These are phyloP conservation scores for Phaonia tiefii DNA, from an alignment of 2,888 invertebrate genomes.

Conservation along the genomic window DNA sequence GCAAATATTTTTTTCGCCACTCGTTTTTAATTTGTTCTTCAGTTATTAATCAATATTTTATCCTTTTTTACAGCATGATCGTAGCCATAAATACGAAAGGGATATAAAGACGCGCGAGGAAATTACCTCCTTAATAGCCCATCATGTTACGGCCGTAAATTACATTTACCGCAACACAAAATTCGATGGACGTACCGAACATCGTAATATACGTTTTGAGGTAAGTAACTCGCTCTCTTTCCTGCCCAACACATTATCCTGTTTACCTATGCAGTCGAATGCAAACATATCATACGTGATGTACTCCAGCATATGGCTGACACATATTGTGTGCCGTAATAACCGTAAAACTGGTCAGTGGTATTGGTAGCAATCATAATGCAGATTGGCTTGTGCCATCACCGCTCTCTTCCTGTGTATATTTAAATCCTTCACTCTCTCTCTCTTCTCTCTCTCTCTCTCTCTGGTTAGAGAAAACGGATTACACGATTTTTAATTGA, in stretches of 20 bases:
- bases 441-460: too few relatives aligned
- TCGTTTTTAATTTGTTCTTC: conserved; percentile 34
- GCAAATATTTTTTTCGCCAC: conserved; percentile 4
- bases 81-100: conserved; percentile 85
- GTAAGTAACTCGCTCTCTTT: conserved; percentile 81
- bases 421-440: neutral
- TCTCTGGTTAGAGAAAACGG: conserved; percentile 45
- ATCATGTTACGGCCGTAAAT: conserved; percentile 99
- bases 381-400: conserved; percentile 17
- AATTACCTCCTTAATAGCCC: conserved; percentile 97
- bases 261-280: conserved; percentile 1
- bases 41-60: conserved; percentile 54
- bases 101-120: conserved; percentile 97
- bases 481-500: conserved; percentile 65
- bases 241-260: neutral
- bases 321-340: neutral
- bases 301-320: neutral
- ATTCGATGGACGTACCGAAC: conserved; percentile 94
- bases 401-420: neutral
- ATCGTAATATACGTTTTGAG: conserved; percentile 97
- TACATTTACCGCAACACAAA: conserved; percentile 97
- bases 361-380: conserved; percentile 29
- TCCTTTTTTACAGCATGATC: conserved; percentile 84
- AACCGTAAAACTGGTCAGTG: conserved; percentile 27
- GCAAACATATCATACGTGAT: conserved; percentile 48